Base-by-base conservation (phyloP, 30 jellyfish, hydroid and myxozoan species). In the Chironex yamaguchii region DNA sequence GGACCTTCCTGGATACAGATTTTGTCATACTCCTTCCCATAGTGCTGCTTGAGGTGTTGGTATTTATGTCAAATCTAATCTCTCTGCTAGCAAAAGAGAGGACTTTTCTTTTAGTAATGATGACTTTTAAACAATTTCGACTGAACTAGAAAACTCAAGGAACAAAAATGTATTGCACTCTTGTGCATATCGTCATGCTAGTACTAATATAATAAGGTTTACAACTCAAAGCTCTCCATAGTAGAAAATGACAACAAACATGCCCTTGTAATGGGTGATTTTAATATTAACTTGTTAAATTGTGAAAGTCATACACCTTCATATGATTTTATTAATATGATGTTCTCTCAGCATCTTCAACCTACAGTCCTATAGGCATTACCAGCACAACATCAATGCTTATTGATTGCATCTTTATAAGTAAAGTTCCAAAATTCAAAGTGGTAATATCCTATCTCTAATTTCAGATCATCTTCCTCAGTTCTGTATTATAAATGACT, bases 391-490 rank as follows among this genome's bases (percentile, higher is more conserved):
- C 79, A 22, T n/a, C 83, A 4, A 64, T 82, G 66, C 88, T 75
- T 49, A 79, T 79, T 36, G 91, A 79, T 36, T 36, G 66, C 78
- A 75, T 75, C 0, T 34, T 62, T 62, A 36, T 48, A 75, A 48
- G 48, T 20, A 50, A 48, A 62, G 88, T 2, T 75, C 79, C 54
- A 75, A 75, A 32, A 75, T 75, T 51, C 76, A 75, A 31, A 75
- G 88, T 50, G 79, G 88, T 1, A 75, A 75, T 75, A 51, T 75
- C 77, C 79, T 75, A 49, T 75, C 79, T 75, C 76, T 42, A 33
- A 75, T 75, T n/a, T n/a, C 79, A n/a, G 88, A 75, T 24, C 88
- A 75, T 75, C 79, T 49, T 1, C 88, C 79, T 42, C 88, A 75
- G 36, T 75, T 36, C 30, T 75, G 88, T 49, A 54, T 75, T 2